Base-by-base conservation (phyloP, 2,113 vertebrate genomes). In the Axis porcinus region DNA sequence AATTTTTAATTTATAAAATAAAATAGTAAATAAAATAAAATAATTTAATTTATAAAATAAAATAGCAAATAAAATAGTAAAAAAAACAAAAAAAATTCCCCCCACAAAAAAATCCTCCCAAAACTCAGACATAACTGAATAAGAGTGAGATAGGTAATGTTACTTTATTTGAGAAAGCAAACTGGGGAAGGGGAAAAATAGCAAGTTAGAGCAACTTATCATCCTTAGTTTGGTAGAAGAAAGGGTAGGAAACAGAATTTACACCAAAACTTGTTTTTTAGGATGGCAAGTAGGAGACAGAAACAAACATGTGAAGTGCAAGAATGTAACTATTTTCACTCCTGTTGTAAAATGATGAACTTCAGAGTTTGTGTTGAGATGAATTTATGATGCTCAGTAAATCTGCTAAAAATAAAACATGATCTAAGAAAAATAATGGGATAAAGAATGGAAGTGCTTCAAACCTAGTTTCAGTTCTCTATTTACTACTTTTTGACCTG, bases 101-200 rank as follows among this genome's bases (percentile, higher is more conserved):
- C 13, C 36, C 58, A 0, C 2, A 0, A 6, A 5, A 21, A 60
- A 79, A 50, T 25, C 1, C 5, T 33, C 78, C 19, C 50, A 0
- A 15, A 27, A 28, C 1, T 4, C 6, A 40, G 5, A 15, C 28
- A 36, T 52, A 70, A 64, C 67, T 36, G 15, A 96, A 67, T 83
- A 67, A 82, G n/a, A 84, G 3, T 87, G 12, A 0, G 5, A 64
- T 12, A 43, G n/a, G 6, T 76, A 82, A 81, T 86, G 21, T 94
- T 62, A 91, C 16, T 89, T 74, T 88, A 74, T n/a, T 79, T 84
- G 36, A 89, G 81, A 96, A 90, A 60, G 19, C 84, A 87, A 94
- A 62, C 36, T 90, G 6, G 28, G 0, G 5, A 82, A 5, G 30
- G 12, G 3, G 21, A 40, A 76, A 88, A 92, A 21, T 76, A 94